Evolutionary conservation across 2,888 invertebrate species (phyloP).

Genomic region (Drosophila imparisetae): DNA sequence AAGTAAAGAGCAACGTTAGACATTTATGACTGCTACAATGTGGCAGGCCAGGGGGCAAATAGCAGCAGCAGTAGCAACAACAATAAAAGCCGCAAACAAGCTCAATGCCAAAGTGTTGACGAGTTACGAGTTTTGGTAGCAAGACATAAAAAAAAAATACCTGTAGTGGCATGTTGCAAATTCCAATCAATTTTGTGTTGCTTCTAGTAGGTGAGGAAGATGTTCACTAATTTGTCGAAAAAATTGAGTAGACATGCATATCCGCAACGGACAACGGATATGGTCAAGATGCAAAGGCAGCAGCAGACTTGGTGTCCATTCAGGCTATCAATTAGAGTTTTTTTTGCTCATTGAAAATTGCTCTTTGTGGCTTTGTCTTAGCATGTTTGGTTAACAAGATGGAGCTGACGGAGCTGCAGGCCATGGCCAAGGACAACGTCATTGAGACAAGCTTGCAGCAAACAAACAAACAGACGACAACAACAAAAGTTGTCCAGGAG

Average conservation of each 20-base stretch:
- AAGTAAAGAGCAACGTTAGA: conserved; percentile 20
- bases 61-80: conserved; percentile 36
- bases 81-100: conserved; percentile 56
- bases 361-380: conserved; percentile 79
- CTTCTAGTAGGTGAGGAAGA: conserved; percentile 39
- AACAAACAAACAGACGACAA: conserved; percentile 38
- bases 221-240: conserved; percentile 75
- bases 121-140: conserved; percentile 38
- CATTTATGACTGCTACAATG: conserved; percentile 35
- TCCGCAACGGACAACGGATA: conserved; percentile 68
- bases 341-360: conserved; percentile 28
- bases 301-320: conserved; percentile 30
- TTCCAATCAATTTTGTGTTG: conserved; percentile 82
- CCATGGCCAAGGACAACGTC: conserved; percentile 68
- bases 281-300: conserved; percentile 75
- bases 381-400: conserved; percentile 82
- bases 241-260: conserved; percentile 81
- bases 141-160: conserved; percentile 26
- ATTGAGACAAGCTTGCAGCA: conserved; percentile 67
- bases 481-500: conserved; percentile 48
- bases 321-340: conserved; percentile 65
- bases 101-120: conserved; percentile 54
- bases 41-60: conserved; percentile 31
- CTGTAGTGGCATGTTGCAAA: conserved; percentile 67
- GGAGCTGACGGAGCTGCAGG: conserved; percentile 74